Percentiles rank a stretch among this genome's conserved stretches.
Evolutionary conservation across 1,140 invertebrate genomes (phyloP).

Genomic region (Drosophila micromelanica): DNA sequence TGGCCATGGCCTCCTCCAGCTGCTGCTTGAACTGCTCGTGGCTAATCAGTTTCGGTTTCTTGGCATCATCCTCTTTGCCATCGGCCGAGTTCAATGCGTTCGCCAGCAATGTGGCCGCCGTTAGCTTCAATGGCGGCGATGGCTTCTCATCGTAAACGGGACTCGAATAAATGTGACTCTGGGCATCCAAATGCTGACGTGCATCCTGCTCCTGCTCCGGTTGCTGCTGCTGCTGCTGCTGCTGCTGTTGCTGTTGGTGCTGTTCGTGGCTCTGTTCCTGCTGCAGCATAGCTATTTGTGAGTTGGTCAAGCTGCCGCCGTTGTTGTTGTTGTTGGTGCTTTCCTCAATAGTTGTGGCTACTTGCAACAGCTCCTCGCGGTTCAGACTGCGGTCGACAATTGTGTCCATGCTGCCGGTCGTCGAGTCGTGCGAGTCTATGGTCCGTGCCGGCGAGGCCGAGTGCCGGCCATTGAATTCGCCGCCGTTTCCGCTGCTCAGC

Average conservation of each 20-base stretch:
- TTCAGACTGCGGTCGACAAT: conserved; percentile 77
- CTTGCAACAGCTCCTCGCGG: conserved; percentile 66
- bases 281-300: conserved; percentile 72
- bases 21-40: conserved; percentile 79
- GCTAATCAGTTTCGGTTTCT: conserved; percentile 69
- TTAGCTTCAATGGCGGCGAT: conserved; percentile 52
- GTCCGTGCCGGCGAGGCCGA: conserved; percentile 80
- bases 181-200: conserved; percentile 66
- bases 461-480: conserved; percentile 63
- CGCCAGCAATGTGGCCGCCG: conserved; percentile 54
- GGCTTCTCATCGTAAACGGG: conserved; percentile 81
- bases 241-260: conserved; percentile 28
- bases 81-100: conserved; percentile 35
- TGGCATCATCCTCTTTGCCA: conserved; percentile 22
- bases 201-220: conserved; percentile 25
- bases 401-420: conserved; percentile 78
- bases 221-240: conserved; percentile 40
- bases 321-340: conserved; percentile 69
- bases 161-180: conserved; percentile 83
- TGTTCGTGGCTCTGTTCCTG: conserved; percentile 23
- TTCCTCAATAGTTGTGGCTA: conserved; percentile 62
- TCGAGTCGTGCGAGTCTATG: conserved; percentile 81
- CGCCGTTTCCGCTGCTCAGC: conserved; percentile 14
- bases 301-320: conserved; percentile 70
- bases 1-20: conserved; percentile 66